Percentiles rank a stretch among this genome's conserved stretches.
Conservation (phyloP, 1,140 invertebrate genomes). For the Atta cephalotes region DNA sequence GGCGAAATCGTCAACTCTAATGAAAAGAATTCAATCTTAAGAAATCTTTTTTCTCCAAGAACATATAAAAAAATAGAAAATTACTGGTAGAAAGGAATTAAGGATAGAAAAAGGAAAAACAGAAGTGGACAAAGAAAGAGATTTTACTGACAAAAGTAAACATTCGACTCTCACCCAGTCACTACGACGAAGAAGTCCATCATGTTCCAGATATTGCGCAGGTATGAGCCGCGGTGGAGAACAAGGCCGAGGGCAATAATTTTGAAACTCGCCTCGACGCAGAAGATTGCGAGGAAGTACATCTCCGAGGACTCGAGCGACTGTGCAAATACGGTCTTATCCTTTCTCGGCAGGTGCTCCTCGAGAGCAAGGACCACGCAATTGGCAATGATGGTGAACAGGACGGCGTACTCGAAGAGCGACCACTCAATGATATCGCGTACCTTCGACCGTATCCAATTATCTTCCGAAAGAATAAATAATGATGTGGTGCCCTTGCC, state of each 20-base stretch:
- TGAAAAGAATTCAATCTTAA: not conserved
- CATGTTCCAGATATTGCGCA: slow-evolving; percentile 99
- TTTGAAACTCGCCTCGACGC: slow-evolving; percentile 99
- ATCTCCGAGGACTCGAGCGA: slow-evolving; percentile 99
- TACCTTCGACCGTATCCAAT: slow-evolving; percentile 98
- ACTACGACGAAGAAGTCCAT: slow-evolving; percentile 99
- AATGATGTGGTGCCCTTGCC: slow-evolving; percentile 96
- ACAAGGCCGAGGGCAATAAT: slow-evolving; percentile 99
- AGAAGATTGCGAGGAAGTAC: slow-evolving; percentile 99
- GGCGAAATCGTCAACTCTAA: too few relatives aligned
- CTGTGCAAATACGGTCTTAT: slow-evolving; percentile 99
- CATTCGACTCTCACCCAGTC: slow-evolving; percentile 94
- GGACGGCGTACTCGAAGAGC: slow-evolving; percentile 99
- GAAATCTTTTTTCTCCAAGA: slow-evolving; percentile 1
- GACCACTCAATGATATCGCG: slow-evolving; percentile 99
- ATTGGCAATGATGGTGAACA: slow-evolving; percentile 99
- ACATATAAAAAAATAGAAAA: not conserved
- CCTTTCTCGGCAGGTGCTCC: slow-evolving; percentile 98
- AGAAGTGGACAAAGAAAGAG: slow-evolving; percentile 7
- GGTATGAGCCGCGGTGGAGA: slow-evolving; percentile 99
- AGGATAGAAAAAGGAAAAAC: slow-evolving; percentile 19
- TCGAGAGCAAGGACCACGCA: slow-evolving; percentile 99
- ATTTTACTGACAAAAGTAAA: slow-evolving; percentile 49
- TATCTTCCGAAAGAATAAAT: slow-evolving; percentile 99
- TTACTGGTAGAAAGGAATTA: not conserved